phyloP scores from a whole-genome alignment of 2,888 invertebrate species.

The Empis livida region DNA sequence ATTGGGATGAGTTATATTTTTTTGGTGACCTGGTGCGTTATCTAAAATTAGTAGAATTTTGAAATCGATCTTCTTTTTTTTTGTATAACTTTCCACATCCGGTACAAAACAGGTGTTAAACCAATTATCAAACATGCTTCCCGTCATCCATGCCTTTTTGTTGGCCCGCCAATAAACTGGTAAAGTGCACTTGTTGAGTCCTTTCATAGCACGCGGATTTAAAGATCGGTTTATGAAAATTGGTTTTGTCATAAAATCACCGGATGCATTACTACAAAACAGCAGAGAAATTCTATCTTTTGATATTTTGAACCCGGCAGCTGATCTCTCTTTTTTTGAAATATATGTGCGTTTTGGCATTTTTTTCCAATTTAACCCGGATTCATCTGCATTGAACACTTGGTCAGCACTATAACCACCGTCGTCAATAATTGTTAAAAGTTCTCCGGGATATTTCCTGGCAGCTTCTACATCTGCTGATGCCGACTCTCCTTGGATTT shows the following conservation, averaged over 20 bases:
- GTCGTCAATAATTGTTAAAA: constrained; percentile 7
- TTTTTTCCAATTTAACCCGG: constrained; percentile 15
- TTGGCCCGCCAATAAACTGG: constrained; percentile 19
- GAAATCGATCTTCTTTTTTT: neutral
- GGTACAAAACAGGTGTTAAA: neutral
- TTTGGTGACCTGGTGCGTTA: neutral
- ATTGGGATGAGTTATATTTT: neutral
- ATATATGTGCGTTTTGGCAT: constrained; percentile 15
- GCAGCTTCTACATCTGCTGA: constrained; percentile 11
- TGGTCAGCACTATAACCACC: constrained; percentile 7
- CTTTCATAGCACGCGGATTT: constrained; percentile 20
- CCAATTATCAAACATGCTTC: constrained; percentile 9
- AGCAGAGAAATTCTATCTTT: constrained; percentile 18
- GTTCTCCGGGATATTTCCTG: constrained; percentile 7
- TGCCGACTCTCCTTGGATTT: constrained; percentile 12
- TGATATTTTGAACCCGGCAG: constrained; percentile 8
- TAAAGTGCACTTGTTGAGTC: constrained; percentile 15
- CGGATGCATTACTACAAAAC: constrained; percentile 11
- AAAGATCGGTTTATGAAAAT: constrained; percentile 20
- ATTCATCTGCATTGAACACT: constrained; percentile 15
- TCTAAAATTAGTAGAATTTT: neutral
- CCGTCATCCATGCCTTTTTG: constrained; percentile 19
- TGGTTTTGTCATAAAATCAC: constrained; percentile 21
- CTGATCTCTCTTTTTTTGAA: constrained; percentile 6
- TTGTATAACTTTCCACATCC: neutral